phyloP scores from a whole-genome alignment of 2,113 vertebrate genomes.

The Anseranas semipalmata region DNA sequence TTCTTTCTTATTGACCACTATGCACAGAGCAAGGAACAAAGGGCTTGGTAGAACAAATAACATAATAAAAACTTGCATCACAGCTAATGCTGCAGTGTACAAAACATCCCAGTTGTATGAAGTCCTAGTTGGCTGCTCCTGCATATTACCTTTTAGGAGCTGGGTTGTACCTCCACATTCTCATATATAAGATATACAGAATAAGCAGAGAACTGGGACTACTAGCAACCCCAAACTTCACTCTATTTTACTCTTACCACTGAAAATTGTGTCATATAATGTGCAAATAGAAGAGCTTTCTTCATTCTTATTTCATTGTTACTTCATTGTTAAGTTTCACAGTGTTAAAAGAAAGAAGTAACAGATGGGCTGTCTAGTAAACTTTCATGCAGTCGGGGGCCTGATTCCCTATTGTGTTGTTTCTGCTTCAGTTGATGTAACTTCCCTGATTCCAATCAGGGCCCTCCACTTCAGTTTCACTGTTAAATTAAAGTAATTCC shows the following conservation, averaged over 20 bases:
- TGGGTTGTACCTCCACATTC: not conserved
- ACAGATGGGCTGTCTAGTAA: not conserved
- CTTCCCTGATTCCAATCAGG: not conserved
- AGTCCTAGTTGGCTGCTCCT: not conserved
- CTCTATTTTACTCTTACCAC: not conserved
- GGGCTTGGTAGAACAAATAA: not conserved
- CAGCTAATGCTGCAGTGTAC: not conserved
- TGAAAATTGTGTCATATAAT: not conserved
- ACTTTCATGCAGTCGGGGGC: not conserved
- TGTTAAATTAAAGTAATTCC: not conserved
- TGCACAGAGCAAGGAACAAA: not conserved
- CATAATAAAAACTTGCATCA: conserved; percentile 34
- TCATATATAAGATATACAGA: not conserved
- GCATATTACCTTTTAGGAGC: not conserved
- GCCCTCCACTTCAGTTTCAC: not conserved
- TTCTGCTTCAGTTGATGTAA: not conserved
- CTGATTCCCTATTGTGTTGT: not conserved
- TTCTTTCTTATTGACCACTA: not conserved
- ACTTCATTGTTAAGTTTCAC: not conserved
- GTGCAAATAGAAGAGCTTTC: not conserved
- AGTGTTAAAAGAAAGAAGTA: not conserved
- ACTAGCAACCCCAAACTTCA: not conserved
- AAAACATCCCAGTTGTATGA: not conserved
- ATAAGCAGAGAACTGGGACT: not conserved
- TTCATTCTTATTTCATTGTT: not conserved